Base-by-base conservation (phyloP, 2,797 vertebrate genomes). In the Pempheris klunzingeri region DNA sequence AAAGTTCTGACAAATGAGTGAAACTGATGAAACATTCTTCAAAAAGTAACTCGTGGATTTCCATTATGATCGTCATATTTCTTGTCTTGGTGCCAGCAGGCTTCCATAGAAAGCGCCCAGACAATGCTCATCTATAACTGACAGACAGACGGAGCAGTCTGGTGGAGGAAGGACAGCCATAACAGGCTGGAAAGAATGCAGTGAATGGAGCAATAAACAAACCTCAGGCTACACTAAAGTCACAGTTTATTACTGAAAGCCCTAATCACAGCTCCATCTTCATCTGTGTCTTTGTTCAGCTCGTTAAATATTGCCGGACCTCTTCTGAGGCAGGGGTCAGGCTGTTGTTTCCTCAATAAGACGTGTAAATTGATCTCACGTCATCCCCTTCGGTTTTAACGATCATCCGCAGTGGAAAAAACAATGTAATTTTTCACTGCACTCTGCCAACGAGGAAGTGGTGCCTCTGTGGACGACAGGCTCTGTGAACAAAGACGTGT, bases 101-200 rank as follows among this genome's bases (percentile, higher is more conserved):
- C 70, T 67, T 78, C 85, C 80, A 46, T 78, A 86, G 10, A 0
- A 0, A 0, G 30, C 28, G 0, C 26, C 54, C 72, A 84, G 64
- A 77, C 66, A 71, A 62, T 41, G 53, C 77, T 81, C 50, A 58
- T 81, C 50, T 88, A 43, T 89, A 81, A 87, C 78, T 59, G 91
- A 78, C 89, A 68, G 77, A 87, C 83, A 74, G 84, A 81, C 76
- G 44, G 32, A 59, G 70, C 60, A 36, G 83, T 91, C 90, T 72
- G 82, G 84, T 86, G 85, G 76, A 81, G 76, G 68, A 72, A 78
- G 41, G 18, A 32, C 17, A 74, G 44, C 76, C 22, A 50, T 46
- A 79, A 82, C 70, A 81, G 64, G 22, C 68, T 76, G 85, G 54
- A 86, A 81, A 86, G 69, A 89, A 87, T 78, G 61, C 47, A 71